Percentiles rank a stretch among this genome's conserved stretches.
These are phyloP conservation scores for Epizoanthus illoricatus DNA, from an alignment of 92 coral and sea anemone species.

Conservation along the genomic window DNA sequence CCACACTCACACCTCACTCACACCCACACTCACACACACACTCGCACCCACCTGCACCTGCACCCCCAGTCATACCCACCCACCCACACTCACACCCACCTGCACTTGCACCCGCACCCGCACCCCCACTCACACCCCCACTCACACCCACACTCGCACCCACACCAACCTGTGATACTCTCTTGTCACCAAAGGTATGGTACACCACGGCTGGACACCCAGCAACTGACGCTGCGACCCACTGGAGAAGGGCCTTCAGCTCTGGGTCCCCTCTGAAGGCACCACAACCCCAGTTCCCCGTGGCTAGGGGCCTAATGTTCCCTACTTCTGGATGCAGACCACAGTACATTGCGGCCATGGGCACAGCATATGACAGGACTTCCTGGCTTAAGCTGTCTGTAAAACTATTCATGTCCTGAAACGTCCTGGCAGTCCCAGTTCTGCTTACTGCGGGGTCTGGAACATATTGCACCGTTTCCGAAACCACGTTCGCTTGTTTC, in stretches of 20 bases:
- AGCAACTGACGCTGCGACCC: conserved; percentile 85
- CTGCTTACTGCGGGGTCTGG: not conserved
- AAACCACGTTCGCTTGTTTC: not conserved
- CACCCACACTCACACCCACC: too few species aligned
- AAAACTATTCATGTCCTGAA: conserved; percentile 23
- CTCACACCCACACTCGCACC: too few species aligned
- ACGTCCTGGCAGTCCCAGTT: not conserved
- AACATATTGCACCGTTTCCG: not conserved
- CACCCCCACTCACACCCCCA: too few species aligned
- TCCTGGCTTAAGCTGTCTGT: conserved; percentile 36
- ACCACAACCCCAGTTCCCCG: conserved; percentile 82
- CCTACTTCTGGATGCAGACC: conserved; percentile 10
- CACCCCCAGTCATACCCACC: too few species aligned
- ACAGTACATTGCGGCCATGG: conserved; percentile 45
- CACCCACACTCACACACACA: too few species aligned
- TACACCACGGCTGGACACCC: conserved; percentile 77
- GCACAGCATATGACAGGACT: conserved; percentile 41
- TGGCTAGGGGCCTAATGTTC: conserved; percentile 61
- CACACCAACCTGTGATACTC: conserved; percentile 59
- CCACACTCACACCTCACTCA: too few species aligned
- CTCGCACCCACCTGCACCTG: too few species aligned
- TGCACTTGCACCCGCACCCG: too few species aligned
- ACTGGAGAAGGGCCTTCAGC: conserved; percentile 80
- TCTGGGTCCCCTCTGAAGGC: conserved; percentile 65
- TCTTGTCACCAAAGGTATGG: conserved; percentile 63